These are phyloP conservation scores for Mellivora capensis DNA, from an alignment of 2,113 vertebrate species.

Conservation along the genomic window DNA sequence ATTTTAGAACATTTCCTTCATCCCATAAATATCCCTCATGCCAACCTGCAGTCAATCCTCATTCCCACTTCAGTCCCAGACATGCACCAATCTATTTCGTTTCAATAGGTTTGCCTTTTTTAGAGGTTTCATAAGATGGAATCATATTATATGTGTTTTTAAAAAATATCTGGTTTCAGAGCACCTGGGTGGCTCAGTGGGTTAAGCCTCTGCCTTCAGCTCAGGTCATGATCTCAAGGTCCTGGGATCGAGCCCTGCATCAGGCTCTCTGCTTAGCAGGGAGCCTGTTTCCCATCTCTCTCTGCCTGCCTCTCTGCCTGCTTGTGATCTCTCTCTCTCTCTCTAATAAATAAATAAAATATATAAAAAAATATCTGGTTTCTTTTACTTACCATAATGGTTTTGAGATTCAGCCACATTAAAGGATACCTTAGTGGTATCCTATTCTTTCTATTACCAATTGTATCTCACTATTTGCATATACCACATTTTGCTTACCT, in stretches of 20 bases:
- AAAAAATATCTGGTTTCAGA: background rate
- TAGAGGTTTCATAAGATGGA: conserved; percentile 27
- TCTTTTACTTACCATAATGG: background rate
- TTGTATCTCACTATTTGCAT: background rate
- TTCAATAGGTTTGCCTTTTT: background rate
- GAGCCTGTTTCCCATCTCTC: no score
- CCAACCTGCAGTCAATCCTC: background rate
- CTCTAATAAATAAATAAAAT: no score
- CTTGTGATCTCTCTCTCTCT: no score
- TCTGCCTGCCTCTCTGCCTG: no score
- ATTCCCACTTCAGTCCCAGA: background rate
- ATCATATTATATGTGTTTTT: background rate
- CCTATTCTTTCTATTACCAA: background rate
- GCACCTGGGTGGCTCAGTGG: no score
- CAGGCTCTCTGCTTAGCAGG: no score
- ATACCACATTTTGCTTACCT: background rate
- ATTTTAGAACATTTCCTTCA: conserved; percentile 36
- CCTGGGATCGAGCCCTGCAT: no score
- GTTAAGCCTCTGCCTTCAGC: no score
- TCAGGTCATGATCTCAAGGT: no score
- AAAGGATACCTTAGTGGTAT: background rate
- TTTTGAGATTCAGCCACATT: background rate
- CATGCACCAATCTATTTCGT: background rate
- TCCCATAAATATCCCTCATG: background rate
- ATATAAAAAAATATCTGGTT: background rate